Evolutionary conservation across 2,113 vertebrate genomes (phyloP), one percentile per base, ranked within the genome.

Genomic region (Cryptoleucopteryx plumbea): DNA sequence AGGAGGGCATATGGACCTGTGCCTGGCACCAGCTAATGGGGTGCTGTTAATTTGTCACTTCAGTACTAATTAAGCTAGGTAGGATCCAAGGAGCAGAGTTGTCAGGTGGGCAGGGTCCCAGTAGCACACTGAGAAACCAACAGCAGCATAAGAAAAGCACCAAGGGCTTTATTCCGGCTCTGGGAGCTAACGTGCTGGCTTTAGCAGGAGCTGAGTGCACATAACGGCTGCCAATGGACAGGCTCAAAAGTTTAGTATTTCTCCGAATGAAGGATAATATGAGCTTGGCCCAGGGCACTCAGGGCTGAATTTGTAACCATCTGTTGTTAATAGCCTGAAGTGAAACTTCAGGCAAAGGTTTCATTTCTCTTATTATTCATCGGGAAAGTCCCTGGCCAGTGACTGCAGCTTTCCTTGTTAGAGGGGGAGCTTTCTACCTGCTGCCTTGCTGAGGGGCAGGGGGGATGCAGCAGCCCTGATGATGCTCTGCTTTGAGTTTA

Each of bases 301-400:
- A 2, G 19, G 15, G 27, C 40, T 2, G 11, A 90, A 88, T 88
- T 94, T 10, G 3, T 55, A 86, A 81, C 65, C 71, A 94, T 74
- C 72, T 91, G 73, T 40, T 92, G 56, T 86, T 91, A 94, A 92
- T 68, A 65, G 52, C 40, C 65, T 94, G 68, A 83, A 96, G 48
- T 6, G 13, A 75, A 93, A 86, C 40, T 83, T 71, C 43, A 88
- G 72, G 75, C 43, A 88, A 79, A 78, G 56, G n/a, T 81, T 94
- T 94, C 36, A 58, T 92, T 94, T 92, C 8, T 9, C 38, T 71
- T 78, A 48, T 40, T 91, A 75, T 81, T 80, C 3, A 3, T 84
- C 52, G 86, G 68, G 66, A 81, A 94, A 78, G 23, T 63, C 58
- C 45, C 67, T 86, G 88, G 72, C 21, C 65, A 82, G 70, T 0